These are phyloP conservation scores for Trichechus manatus DNA, from an alignment of 2,113 vertebrate genomes.

Conservation along the genomic window DNA sequence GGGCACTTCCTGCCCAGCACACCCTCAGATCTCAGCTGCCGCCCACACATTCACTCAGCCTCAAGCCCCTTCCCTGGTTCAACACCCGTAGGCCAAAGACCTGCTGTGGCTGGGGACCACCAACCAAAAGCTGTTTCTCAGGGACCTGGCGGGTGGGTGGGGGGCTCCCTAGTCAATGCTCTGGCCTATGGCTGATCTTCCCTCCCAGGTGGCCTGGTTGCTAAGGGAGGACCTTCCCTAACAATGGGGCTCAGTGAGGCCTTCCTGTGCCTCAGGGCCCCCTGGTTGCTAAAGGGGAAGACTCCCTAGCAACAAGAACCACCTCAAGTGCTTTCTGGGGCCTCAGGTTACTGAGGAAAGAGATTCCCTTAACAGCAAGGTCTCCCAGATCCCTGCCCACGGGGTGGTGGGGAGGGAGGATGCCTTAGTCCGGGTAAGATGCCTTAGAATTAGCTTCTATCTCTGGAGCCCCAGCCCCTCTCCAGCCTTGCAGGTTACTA, in stretches of 20 bases:
- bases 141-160: background rate
- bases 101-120: background rate
- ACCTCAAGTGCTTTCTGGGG: background rate
- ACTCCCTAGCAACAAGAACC: background rate
- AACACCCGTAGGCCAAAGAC: no score
- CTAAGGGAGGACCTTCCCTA: background rate
- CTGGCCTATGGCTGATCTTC: background rate
- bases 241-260: conserved; percentile 67
- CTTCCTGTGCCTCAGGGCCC: background rate
- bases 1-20: background rate
- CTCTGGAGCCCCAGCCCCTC: background rate
- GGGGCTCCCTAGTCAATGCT: background rate
- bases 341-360: background rate
- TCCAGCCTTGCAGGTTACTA: background rate
- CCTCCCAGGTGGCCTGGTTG: background rate
- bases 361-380: background rate
- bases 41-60: background rate
- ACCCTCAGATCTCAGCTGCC: background rate
- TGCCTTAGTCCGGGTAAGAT: background rate
- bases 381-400: background rate
- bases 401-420: background rate
- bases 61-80: background rate
- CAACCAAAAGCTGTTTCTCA: background rate
- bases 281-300: background rate
- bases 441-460: background rate